These are phyloP conservation scores for Periplaneta americana DNA, from an alignment of 1,140 invertebrate species.

Conservation along the genomic window DNA sequence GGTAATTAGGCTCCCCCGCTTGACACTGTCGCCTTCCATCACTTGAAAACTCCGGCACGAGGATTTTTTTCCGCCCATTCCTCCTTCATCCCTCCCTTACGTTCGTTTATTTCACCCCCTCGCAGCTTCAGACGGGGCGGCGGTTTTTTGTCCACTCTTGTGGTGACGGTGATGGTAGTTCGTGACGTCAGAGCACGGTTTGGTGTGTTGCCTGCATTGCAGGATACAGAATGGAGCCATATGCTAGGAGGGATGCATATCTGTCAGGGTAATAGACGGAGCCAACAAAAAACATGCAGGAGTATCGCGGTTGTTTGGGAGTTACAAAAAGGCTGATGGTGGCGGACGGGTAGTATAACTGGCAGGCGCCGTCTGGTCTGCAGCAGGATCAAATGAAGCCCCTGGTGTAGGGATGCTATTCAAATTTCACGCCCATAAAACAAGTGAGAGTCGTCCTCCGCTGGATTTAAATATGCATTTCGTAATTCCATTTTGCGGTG, in stretches of 20 bases:
- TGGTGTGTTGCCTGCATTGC: not conserved
- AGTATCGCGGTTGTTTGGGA: not conserved
- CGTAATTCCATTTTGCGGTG: not conserved
- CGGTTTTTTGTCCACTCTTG: not conserved
- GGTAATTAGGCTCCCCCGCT: conserved; percentile 15
- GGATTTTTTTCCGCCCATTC: not conserved
- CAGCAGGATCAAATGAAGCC: not conserved
- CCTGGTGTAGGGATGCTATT: not conserved
- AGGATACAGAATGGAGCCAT: conserved; percentile 5
- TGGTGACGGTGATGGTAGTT: not conserved
- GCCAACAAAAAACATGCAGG: not conserved
- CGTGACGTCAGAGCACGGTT: conserved; percentile 1
- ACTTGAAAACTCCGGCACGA: not conserved
- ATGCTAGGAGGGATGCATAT: conserved; percentile 3
- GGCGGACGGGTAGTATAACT: not conserved
- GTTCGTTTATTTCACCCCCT: not conserved
- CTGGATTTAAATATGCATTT: not conserved
- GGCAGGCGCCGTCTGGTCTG: not conserved
- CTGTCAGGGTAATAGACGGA: not conserved
- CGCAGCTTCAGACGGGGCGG: no score
- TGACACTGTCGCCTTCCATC: conserved; percentile 16
- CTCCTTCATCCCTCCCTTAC: not conserved
- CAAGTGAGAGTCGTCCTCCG: not conserved
- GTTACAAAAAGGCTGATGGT: not conserved
- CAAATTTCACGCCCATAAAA: not conserved